Percentiles rank a stretch among this genome's conserved stretches.
Evolutionary conservation across 2,888 invertebrate genomes (phyloP).

Genomic region (Diarsia rubi): DNA sequence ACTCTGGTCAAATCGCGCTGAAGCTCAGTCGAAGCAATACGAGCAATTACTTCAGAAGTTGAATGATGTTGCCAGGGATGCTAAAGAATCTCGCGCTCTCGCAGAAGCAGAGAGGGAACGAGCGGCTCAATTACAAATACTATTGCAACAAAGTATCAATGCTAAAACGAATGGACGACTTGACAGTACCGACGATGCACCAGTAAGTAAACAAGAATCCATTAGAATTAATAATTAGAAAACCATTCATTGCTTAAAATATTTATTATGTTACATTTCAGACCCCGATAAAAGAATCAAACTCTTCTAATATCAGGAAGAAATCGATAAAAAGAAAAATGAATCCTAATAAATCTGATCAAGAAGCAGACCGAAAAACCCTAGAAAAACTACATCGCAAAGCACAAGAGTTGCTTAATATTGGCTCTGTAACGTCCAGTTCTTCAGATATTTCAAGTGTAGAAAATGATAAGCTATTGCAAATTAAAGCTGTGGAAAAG

Average conservation of each 20-base stretch:
- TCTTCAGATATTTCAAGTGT: slow-evolving; percentile 80
- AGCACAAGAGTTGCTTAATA: slow-evolving; percentile 84
- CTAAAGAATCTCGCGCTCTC: slow-evolving; percentile 78
- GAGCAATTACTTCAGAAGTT: slow-evolving; percentile 82
- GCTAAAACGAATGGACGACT: slow-evolving; percentile 60
- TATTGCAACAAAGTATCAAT: slow-evolving; percentile 76
- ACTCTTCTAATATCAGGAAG: slow-evolving; percentile 39
- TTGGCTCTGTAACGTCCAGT: slow-evolving; percentile 79
- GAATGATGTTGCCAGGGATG: slow-evolving; percentile 81
- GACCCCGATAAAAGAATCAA: slow-evolving; percentile 45
- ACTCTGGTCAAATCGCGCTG: slow-evolving; percentile 81
- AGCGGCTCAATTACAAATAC: slow-evolving; percentile 76
- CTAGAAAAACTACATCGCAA: slow-evolving; percentile 84
- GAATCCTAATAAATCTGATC: slow-evolving; percentile 64
- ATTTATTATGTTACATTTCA: slow-evolving; percentile 39
- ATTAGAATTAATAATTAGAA: not conserved
- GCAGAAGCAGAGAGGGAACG: slow-evolving; percentile 80
- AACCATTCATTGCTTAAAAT: not conserved
- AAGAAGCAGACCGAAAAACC: slow-evolving; percentile 73
- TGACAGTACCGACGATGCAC: slow-evolving; percentile 49
- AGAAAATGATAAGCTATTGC: slow-evolving; percentile 63
- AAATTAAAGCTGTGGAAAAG: slow-evolving; percentile 45
- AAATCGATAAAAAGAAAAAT: slow-evolving; percentile 57
- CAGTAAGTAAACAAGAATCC: slow-evolving; percentile 43
- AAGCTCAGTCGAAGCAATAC: slow-evolving; percentile 83